Conservation (phyloP, 2,113 vertebrate species). For the Acinonyx jubatus region DNA sequence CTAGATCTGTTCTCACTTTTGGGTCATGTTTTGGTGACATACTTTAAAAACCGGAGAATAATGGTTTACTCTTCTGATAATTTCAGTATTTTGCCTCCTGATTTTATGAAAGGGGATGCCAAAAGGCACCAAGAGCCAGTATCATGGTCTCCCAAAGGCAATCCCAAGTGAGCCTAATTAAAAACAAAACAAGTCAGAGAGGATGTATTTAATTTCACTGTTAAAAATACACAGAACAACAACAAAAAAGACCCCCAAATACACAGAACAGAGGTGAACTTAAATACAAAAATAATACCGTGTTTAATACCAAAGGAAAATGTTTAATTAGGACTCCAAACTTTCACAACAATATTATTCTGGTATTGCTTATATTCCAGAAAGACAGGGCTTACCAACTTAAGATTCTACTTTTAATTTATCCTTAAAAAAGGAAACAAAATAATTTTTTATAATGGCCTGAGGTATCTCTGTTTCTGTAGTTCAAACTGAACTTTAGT, state of each 20-base stretch:
- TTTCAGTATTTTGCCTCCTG: slow-evolving; percentile 60
- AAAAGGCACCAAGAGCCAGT: background rate
- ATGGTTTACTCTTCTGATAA: slow-evolving; percentile 70
- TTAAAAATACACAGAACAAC: slow-evolving; percentile 59
- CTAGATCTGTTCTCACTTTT: slow-evolving; percentile 35
- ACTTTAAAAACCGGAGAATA: slow-evolving; percentile 47
- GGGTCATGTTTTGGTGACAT: slow-evolving; percentile 54
- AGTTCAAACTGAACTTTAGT: slow-evolving; percentile 49
- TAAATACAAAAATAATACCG: slow-evolving; percentile 51
- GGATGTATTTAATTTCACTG: slow-evolving; percentile 56
- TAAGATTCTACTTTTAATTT: slow-evolving; percentile 41
- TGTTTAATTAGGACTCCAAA: slow-evolving; percentile 47
- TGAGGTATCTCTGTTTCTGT: background rate
- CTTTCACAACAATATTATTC: slow-evolving; percentile 30
- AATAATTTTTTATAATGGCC: background rate
- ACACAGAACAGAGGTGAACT: slow-evolving; percentile 58
- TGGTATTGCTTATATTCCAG: background rate
- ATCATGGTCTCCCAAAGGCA: background rate
- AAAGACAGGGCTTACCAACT: background rate
- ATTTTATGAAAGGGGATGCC: background rate
- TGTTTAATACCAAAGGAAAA: background rate
- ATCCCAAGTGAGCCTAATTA: slow-evolving; percentile 39
- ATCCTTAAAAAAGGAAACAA: slow-evolving; percentile 20
- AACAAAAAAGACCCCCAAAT: background rate
- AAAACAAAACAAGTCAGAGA: slow-evolving; percentile 64